phyloP scores from a whole-genome alignment of 2,113 vertebrate genomes.

The Mugil cephalus region DNA sequence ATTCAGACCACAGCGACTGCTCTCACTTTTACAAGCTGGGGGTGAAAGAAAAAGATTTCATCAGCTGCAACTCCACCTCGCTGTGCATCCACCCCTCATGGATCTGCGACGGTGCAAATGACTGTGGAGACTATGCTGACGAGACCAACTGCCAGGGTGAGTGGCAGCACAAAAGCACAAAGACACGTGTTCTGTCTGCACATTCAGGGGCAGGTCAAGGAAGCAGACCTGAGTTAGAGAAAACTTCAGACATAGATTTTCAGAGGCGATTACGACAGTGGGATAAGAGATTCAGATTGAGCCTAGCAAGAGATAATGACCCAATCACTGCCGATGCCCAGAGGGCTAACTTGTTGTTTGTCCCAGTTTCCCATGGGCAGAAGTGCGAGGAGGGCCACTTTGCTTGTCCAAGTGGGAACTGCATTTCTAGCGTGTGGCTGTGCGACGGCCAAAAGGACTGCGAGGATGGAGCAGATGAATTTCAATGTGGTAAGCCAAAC shows the following conservation, averaged over 20 bases:
- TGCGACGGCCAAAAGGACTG: constrained; percentile 99
- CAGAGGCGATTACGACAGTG: constrained; percentile 52
- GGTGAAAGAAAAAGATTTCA: constrained; percentile 91
- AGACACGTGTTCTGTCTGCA: constrained; percentile 6
- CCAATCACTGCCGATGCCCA: constrained; percentile 31
- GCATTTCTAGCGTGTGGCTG: constrained; percentile 97
- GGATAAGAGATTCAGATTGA: constrained; percentile 39
- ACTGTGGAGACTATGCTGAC: constrained; percentile 97
- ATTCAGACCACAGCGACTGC: constrained; percentile 92
- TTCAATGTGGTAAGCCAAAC: constrained; percentile 91
- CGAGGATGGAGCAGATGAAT: constrained; percentile 96
- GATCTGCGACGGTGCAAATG: constrained; percentile 97
- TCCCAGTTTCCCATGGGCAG: constrained; percentile 92
- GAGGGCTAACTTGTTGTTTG: constrained; percentile 64
- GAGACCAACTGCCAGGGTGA: constrained; percentile 97
- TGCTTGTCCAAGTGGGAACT: constrained; percentile 97
- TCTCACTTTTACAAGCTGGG: constrained; percentile 95
- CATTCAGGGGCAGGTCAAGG: constrained; percentile 30
- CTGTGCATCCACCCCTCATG: constrained; percentile 95
- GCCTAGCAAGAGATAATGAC: constrained; percentile 60
- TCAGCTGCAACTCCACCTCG: constrained; percentile 96
- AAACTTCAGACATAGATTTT: constrained; percentile 49
- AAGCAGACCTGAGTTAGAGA: constrained; percentile 58
- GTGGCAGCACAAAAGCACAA: constrained; percentile 8
- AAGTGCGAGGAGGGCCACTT: constrained; percentile 98